These are phyloP conservation scores for Grantiella picta DNA, from an alignment of 2,113 vertebrate genomes.

Conservation along the genomic window DNA sequence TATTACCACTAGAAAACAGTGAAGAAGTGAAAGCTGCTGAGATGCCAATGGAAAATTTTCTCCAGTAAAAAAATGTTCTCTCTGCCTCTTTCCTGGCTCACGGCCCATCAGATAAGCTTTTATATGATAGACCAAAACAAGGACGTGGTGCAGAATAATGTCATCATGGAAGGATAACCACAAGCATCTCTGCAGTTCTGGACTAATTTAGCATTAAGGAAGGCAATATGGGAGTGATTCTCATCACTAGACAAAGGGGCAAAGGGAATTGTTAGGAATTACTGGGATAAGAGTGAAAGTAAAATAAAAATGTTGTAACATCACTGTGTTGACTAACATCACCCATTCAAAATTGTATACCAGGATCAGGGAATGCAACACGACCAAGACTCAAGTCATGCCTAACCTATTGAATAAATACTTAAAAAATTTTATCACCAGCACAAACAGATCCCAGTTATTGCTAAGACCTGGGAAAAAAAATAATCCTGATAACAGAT, in stretches of 20 bases:
- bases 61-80: background rate
- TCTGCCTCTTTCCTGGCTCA: background rate
- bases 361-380: background rate
- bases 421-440: background rate
- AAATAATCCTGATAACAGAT: background rate
- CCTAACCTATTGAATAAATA: background rate
- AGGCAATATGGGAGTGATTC: background rate
- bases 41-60: background rate
- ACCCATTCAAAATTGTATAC: background rate
- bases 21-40: background rate
- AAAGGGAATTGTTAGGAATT: background rate
- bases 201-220: background rate
- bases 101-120: background rate
- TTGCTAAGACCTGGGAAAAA: background rate
- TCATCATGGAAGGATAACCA: background rate
- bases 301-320: background rate
- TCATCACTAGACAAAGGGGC: background rate
- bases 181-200: background rate
- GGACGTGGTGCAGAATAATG: background rate
- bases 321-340: background rate
- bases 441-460: background rate
- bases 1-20: background rate
- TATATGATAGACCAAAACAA: background rate
- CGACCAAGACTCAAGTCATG: background rate
- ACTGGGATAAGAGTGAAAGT: background rate